Conservation (phyloP, 2,797 vertebrate species). For the Tokudaia muenninki region DNA sequence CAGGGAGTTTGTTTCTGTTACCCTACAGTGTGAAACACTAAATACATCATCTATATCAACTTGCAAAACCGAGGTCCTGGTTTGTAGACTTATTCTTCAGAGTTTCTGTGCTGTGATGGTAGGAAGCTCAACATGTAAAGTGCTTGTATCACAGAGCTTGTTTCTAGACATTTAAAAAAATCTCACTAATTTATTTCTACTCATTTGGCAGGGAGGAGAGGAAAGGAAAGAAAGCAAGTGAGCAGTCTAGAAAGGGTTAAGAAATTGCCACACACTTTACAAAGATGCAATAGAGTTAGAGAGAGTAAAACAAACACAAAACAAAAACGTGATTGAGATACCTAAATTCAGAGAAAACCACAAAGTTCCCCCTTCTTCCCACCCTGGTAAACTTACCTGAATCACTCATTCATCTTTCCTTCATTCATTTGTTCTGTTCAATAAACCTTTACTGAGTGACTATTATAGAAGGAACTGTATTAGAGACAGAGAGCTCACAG, state of each 20-base stretch:
- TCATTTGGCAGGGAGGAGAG: background rate
- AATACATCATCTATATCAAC: background rate
- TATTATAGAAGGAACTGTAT: conserved; percentile 23
- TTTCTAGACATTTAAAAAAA: background rate
- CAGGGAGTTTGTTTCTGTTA: background rate
- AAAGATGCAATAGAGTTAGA: conserved; percentile 24
- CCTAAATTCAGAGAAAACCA: conserved; percentile 50
- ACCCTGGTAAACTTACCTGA: conserved; percentile 9
- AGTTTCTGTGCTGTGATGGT: background rate
- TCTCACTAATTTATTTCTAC: background rate
- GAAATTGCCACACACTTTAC: conserved; percentile 39
- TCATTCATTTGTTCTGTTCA: conserved; percentile 49
- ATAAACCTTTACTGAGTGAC: conserved; percentile 52
- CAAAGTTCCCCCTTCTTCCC: background rate
- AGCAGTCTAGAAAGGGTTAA: background rate
- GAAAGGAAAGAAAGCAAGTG: background rate
- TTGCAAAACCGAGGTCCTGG: background rate
- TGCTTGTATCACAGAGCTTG: background rate
- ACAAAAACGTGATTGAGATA: conserved; percentile 48
- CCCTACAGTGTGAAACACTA: background rate
- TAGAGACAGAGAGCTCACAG: conserved; percentile 51
- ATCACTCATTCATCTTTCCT: conserved; percentile 47
- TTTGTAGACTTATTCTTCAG: background rate
- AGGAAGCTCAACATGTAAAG: background rate
- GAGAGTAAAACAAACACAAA: conserved; percentile 39